Evolutionary conservation across 2,888 invertebrate species (phyloP), one percentile per base, ranked within the genome.

Genomic region (Phengaris alcon): DNA sequence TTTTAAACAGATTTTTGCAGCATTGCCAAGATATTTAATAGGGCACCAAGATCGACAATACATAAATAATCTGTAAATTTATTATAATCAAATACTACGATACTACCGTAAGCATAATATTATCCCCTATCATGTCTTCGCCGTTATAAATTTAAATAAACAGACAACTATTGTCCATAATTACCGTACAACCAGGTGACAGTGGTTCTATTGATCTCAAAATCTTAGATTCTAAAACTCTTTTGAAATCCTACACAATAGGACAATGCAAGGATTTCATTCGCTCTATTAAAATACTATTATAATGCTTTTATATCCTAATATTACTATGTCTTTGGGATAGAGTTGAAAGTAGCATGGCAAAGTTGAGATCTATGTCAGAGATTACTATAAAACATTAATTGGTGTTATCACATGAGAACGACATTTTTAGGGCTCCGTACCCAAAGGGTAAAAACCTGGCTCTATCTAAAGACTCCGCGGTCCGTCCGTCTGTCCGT

Each of bases 201-300:
- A 79, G 70, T 64, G 82, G 80, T 76, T 75, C 77, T 77, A 79
- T 77, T 73, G 77, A 64, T 64, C 64, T 35, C 64, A 9, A 64
- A 64, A 44, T 64, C 64, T 64, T 12, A 52, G 64, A 64, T 44
- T 64, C 64, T 64, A 44, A 88, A 87, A 89, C 87, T 83, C 86
- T 87, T 88, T 89, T 86, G 87, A 87, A 83, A 84, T 81, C 79
- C 80, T 83, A 84, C 80, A 90, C 91, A 91, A 92, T 90, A 81
- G 89, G 82, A 91, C 91, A 91, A 91, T 84, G 88, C 90, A 92
- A 91, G 92, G 92, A 85, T 89, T 89, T 89, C 85, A 87, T 87
- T 87, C 88, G 86, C 87, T 87, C 85, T 86, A 91, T 91, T 91
- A 91, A 91, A 91, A 87, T 81, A 85, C 89, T 88, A 90, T 91